Evolutionary conservation across 2,797 vertebrate genomes (phyloP), one percentile per base, ranked within the genome.

Genomic region (Brachyalestes nurse): DNA sequence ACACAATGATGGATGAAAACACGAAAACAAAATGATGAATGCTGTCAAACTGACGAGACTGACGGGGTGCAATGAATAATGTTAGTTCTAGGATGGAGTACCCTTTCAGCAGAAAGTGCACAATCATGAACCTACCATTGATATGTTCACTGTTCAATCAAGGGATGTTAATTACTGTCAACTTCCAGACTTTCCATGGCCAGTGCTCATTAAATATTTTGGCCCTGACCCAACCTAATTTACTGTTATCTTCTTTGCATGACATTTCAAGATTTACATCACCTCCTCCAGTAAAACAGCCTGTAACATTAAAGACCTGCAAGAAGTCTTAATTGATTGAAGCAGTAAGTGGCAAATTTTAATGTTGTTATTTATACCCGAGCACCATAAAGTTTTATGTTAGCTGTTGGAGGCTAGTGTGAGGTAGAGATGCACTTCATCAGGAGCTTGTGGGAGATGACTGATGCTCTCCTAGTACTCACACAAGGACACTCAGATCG

Each of bases 361-460:
- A 73, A 60, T 73, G 38, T 40, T 77, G 16, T 66, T 64, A 76
- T 81, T 81, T 76, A 53, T 81, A 28, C 17, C 61, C 55, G 75
- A 61, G 45, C 51, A 42, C 53, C 5, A 72, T 72, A 34, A 57
- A 55, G 21, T 65, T 78, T 67, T 67, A 65, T 47, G 38, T 38
- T 53, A 75, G 42, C 45, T 71, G 10, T 45, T 77, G 53, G 71
- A 77, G 23, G 5, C 1, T 42, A 19, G 19, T 25, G 16, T 66
- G 16, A 42, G 57, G n/a, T 0, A 6, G 45, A 47, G 42, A 55
- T 55, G 19, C 42, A 4, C 23, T 58, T 60, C 13, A 34, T 61
- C 28, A 77, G 47, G 40, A 47, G 55, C 58, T 34, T 25, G 28
- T 10, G 16, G 34, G 17, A 42, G 72, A 58, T 80, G 69, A 77